Evolutionary conservation across 37 sponge, comb jelly and placozoan genomes (phyloP), one percentile per base, ranked within the genome.

Genomic region (Eunapius fragilis): DNA sequence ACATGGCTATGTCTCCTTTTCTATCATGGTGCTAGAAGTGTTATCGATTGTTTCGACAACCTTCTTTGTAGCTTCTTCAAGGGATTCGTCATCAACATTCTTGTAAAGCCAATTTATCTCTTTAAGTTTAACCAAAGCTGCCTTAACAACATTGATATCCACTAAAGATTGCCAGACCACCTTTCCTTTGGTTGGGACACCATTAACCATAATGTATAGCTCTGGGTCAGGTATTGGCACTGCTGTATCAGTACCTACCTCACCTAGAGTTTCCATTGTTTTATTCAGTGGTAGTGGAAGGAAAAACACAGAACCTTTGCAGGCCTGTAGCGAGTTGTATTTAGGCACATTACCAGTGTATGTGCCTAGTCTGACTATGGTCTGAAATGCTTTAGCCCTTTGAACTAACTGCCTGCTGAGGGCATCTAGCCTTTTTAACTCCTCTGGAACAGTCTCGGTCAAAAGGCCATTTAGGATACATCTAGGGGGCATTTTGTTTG

Each of bases 391-490:
- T 50, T 93, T 93, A 6, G 89, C 89, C 22, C 68, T 50, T 31
- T 93, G 89, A 67, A 93, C 71, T 17, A 91, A 58, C 74, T 87
- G 92, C 45, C 37, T 84, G 48, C 85, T 80, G 13, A 91, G 69
- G 31, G 83, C 32, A 50, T 86, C 80, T 24, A 93, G 72, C 13
- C 67, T 77, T 25, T 68, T 23, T 72, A 93, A 77, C 45, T 89
- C 83, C 73, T 2, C 35, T 14, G 91, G 91, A 31, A 91, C 73
- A 27, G 91, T 79, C 13, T 34, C 83, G 2, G 77, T 72, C 71
- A 82, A 25, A 35, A 89, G 71, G 41, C 87, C 93, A 83, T 93
- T 93, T 4, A 93, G 84, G n/a, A 89, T 80, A 81, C 89, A 89
- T 6, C 87, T 10, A 32, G 87, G 37, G 31, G 89, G 89, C 86